Evolutionary conservation across 2,888 invertebrate species (phyloP), one percentile per base, ranked within the genome.

Genomic region (Gastracanthus pulcherrimus): DNA sequence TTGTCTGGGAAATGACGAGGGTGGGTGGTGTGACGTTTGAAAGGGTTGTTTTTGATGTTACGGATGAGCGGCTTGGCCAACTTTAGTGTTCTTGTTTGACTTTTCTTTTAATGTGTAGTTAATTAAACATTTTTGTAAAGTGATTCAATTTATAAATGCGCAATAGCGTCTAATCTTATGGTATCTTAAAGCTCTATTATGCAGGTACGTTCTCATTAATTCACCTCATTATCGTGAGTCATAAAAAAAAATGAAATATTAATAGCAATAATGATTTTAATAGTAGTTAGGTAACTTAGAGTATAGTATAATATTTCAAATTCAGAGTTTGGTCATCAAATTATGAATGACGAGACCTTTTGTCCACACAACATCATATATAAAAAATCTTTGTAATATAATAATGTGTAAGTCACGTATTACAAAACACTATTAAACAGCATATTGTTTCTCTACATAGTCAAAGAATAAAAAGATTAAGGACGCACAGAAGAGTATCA

Each of bases 171-270:
- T n/a, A n/a, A n/a, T n/a, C n/a, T n/a, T n/a, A n/a, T n/a, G n/a
- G n/a, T n/a, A n/a, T n/a, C n/a, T n/a, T n/a, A n/a, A n/a, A n/a
- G n/a, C n/a, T n/a, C n/a, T n/a, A n/a, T n/a, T n/a, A n/a, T n/a
- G n/a, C n/a, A 34, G n/a, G 19, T 19, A 51, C 51, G 48, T 51
- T 48, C 69, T 69, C 31, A 13, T 34, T 48, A 69, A 69, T 69
- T 31, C 34, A 36, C 51, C 23, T 19, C 13, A 36, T 71, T 36
- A 26, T 16, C 34, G 29, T 55, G 70, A 70, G 55, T 70, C 70
- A 55, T 55, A n/a, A 34, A 55, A n/a, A n/a, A n/a, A n/a, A 70
- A 55, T 55, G 36, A 55, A 36, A 70, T 19, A 51, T 36, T 55
- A 48, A 60, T 51, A 29, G 16, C 45, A 3, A 3, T 3, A 31